Conservation (phyloP, 1,140 invertebrate genomes). For the Drosophila sucinea region DNA sequence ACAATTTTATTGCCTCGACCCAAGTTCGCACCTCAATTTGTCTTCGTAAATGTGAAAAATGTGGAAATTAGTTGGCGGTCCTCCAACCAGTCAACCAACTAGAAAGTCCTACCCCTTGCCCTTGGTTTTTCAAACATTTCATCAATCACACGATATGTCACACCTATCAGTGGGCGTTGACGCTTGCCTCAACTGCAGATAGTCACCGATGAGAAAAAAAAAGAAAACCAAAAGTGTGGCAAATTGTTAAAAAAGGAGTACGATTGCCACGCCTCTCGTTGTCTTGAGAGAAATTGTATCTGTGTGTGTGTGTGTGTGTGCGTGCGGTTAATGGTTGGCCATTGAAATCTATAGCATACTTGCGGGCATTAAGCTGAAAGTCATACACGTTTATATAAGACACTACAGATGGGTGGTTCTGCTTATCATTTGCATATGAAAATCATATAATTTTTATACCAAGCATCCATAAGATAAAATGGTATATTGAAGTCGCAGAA, state of each 20-base stretch:
- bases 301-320: slow-evolving; percentile 4
- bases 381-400: slow-evolving; percentile 24
- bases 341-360: slow-evolving; percentile 55
- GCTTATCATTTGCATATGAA: slow-evolving; percentile 6
- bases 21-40: slow-evolving; percentile 83
- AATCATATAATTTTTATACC: slow-evolving; percentile 14
- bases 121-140: slow-evolving; percentile 55
- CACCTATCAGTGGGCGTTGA: slow-evolving; percentile 69
- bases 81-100: slow-evolving; percentile 30
- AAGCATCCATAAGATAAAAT: too few relatives aligned
- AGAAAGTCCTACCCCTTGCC: slow-evolving; percentile 4
- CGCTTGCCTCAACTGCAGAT: slow-evolving; percentile 61
- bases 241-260: slow-evolving; percentile 67
- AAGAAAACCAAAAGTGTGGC: slow-evolving; percentile 31
- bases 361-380: slow-evolving; percentile 43
- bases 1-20: slow-evolving; percentile 82
- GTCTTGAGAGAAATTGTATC: slow-evolving; percentile 1
- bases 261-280: slow-evolving; percentile 54
- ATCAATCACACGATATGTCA: slow-evolving; percentile 79
- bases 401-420: slow-evolving; percentile 9
- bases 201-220: not conserved
- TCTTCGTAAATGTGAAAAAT: slow-evolving; percentile 83
- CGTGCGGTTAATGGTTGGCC: slow-evolving; percentile 59
- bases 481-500: too few relatives aligned
- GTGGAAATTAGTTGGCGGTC: slow-evolving; percentile 81